Conservation (phyloP, 2,113 vertebrate genomes). For the Abramis brama region DNA sequence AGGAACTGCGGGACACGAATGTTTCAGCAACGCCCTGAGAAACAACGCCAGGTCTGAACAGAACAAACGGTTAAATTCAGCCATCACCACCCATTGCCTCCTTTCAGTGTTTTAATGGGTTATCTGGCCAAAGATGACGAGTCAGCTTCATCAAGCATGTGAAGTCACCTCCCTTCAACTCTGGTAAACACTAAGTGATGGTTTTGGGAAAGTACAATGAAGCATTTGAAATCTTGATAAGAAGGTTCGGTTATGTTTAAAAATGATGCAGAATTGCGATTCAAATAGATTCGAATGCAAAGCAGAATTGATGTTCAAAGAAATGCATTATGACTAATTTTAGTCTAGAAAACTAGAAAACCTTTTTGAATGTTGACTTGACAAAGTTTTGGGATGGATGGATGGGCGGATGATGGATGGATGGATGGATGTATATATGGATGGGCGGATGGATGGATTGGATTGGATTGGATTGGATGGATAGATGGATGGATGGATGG, state of each 20-base stretch:
- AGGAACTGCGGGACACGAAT: not conserved
- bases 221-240: not conserved
- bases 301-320: too few species aligned
- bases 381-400: too few species aligned
- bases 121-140: not conserved
- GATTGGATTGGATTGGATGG: too few species aligned
- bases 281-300: too few species aligned
- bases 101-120: not conserved
- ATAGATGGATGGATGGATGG: too few species aligned
- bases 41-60: not conserved
- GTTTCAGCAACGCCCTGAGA: conserved; percentile 19
- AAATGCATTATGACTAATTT: too few species aligned
- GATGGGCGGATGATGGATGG: too few species aligned
- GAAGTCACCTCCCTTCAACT: not conserved
- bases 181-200: not conserved
- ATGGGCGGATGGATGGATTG: too few species aligned
- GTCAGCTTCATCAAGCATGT: not conserved
- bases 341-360: too few species aligned
- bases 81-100: conserved; percentile 21
- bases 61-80: conserved; percentile 12
- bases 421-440: too few species aligned
- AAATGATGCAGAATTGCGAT: not conserved
- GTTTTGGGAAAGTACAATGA: not conserved
- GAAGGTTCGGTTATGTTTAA: not conserved
- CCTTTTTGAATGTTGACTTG: too few species aligned